phyloP scores from a whole-genome alignment of 2,113 vertebrate species.

The Salvelinus alpinus region DNA sequence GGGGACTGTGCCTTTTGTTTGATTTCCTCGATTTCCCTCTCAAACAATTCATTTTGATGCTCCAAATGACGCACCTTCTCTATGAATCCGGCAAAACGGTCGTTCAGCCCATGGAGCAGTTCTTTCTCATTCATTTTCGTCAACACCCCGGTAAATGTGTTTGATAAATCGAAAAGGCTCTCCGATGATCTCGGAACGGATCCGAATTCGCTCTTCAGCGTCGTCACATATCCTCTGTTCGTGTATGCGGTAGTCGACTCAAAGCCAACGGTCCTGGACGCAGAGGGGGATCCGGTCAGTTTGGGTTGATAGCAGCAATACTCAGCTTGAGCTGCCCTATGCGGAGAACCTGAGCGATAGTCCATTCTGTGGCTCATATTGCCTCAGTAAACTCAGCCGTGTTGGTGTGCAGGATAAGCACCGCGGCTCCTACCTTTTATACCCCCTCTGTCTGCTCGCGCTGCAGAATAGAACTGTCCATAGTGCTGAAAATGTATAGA shows the following conservation, averaged over 20 bases:
- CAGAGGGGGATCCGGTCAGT: conserved; percentile 5
- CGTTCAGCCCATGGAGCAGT: conserved; percentile 68
- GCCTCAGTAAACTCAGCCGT: not conserved
- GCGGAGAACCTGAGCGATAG: conserved; percentile 30
- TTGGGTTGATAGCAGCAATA: conserved; percentile 24
- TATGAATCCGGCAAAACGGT: conserved; percentile 72
- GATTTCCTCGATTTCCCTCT: conserved; percentile 66
- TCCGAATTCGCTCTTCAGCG: conserved; percentile 3
- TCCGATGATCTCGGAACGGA: conserved; percentile 9
- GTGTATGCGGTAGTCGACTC: conserved; percentile 2
- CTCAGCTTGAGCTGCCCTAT: conserved; percentile 18
- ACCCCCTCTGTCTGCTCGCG: conserved; percentile 46
- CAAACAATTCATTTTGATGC: conserved; percentile 64
- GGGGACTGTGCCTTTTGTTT: conserved; percentile 49
- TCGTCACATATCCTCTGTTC: not conserved
- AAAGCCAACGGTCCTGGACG: conserved; percentile 16
- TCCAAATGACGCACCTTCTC: conserved; percentile 73
- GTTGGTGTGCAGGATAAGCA: not conserved
- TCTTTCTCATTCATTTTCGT: conserved; percentile 62
- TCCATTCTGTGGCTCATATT: conserved; percentile 52
- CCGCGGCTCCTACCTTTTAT: conserved; percentile 45
- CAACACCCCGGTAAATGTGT: conserved; percentile 15
- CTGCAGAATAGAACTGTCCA: conserved; percentile 65
- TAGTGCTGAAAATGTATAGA: conserved; percentile 61
- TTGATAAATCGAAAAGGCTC: conserved; percentile 15